Conservation (phyloP, 2,113 vertebrate genomes). For the Rhinoptilus africanus region DNA sequence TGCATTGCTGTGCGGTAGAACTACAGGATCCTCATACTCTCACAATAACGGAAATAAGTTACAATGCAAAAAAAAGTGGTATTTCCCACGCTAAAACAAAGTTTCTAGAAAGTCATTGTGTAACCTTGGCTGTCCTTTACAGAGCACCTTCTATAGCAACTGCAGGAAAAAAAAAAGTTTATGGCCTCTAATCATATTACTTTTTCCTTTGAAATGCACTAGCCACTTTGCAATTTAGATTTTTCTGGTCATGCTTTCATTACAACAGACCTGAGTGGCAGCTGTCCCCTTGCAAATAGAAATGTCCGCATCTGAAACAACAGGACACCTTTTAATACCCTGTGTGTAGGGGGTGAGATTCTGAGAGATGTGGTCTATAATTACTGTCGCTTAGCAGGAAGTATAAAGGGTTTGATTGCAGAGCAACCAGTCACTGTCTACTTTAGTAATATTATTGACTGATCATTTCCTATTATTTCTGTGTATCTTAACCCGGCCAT, state of each 20-base stretch:
- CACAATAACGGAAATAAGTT: neutral
- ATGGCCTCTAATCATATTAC: neutral
- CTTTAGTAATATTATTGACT: neutral
- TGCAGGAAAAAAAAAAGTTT: neutral
- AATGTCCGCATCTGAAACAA: neutral
- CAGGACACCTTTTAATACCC: neutral
- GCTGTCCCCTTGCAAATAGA: neutral
- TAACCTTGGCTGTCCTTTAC: neutral
- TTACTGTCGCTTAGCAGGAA: neutral
- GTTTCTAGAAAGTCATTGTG: neutral
- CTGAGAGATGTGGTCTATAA: neutral
- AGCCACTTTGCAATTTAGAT: neutral
- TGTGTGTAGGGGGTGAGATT: neutral
- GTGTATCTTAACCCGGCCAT: neutral
- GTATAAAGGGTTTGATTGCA: neutral
- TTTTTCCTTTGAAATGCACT: neutral
- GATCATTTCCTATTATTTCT: neutral
- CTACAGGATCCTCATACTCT: accelerated
- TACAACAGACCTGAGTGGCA: neutral
- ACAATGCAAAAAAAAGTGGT: accelerated
- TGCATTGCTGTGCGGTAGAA: accelerated
- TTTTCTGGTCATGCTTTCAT: neutral
- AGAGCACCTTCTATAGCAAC: neutral
- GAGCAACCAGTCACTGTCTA: neutral
- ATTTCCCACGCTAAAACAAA: neutral